phyloP scores from a whole-genome alignment of 2,888 invertebrate genomes.

The Napeogenes inachia region DNA sequence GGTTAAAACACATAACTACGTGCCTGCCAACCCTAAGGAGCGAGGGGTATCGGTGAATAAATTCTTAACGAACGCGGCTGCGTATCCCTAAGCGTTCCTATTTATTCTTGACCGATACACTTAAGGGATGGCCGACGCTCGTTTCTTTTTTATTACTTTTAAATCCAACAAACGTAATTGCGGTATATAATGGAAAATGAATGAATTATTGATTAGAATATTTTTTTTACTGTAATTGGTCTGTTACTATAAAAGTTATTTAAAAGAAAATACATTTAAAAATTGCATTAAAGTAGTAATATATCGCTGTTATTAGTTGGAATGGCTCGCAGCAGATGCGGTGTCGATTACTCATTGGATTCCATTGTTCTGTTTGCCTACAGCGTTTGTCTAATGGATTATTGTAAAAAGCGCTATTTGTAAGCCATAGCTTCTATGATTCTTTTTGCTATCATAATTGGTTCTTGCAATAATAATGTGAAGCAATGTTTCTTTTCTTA shows the following conservation, averaged over 20 bases:
- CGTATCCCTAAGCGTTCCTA: slow-evolving; percentile 36
- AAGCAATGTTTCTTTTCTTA: too few species aligned
- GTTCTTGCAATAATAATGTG: too few species aligned
- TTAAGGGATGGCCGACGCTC: slow-evolving; percentile 22
- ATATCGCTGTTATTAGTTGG: slow-evolving; percentile 26
- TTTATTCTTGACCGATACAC: slow-evolving; percentile 26
- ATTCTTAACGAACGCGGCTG: slow-evolving; percentile 55
- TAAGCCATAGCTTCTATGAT: neutral
- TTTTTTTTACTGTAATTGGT: slow-evolving; percentile 9
- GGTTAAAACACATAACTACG: too few species aligned
- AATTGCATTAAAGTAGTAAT: slow-evolving; percentile 28
- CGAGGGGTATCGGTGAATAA: slow-evolving; percentile 59
- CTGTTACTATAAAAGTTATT: neutral
- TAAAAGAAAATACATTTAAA: slow-evolving; percentile 5
- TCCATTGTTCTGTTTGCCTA: slow-evolving; percentile 30
- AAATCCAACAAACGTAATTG: slow-evolving; percentile 18
- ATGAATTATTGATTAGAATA: slow-evolving; percentile 5
- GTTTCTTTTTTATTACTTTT: slow-evolving; percentile 23
- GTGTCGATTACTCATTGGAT: slow-evolving; percentile 34
- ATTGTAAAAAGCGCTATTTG: slow-evolving; percentile 22
- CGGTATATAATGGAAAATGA: slow-evolving; percentile 1
- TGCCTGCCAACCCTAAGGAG: slow-evolving; percentile 3
- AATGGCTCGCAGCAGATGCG: slow-evolving; percentile 28
- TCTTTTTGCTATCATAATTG: neutral
- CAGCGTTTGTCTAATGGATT: slow-evolving; percentile 35